Base-by-base conservation (phyloP, 1,140 invertebrate genomes). In the Pseudoatta argentina region DNA sequence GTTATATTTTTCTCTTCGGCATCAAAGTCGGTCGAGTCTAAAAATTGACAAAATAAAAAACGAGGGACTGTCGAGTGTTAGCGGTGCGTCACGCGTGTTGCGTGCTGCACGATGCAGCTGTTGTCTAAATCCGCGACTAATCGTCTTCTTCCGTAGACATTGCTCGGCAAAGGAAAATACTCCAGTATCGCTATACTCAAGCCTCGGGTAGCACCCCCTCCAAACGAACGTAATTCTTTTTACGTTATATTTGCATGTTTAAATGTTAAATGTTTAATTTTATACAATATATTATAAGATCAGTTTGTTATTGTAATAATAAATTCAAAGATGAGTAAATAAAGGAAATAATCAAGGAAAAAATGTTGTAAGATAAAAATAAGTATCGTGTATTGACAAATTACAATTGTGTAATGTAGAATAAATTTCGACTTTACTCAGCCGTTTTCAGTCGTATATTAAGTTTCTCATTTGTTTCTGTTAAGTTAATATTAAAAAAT, bases 71-170 rank as follows among this genome's bases (percentile, higher is more conserved):
- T 61, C 51, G 78, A 82, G 39, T 72, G 53, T 82, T 72, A 44
- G 48, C 78, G 78, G 34, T 57, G 53, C 77, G n/a, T 34, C n/a
- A 55, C 63, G 77, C 63, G 30, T 21, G 30, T 69, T 59, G 76
- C 76, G 30, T 66, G 76, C 63, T 78, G 66, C 44, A 79, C 39
- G 76, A 79, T 67, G 76, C 78, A 82, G 67, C 78, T 82, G 78
- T 82, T 82, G 53, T 82, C 78, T 82, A 72, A 82, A 82, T 82
- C 78, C 78, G 67, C 67, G 39, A 72, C 78, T 82, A 82, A 82
- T 82, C 78, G 78, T 79, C 18, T 53, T 82, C 78, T 72, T 82
- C 78, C 78, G 18, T 44, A 48, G 27, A 79, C 18, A 18, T 18
- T 48, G 53, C 78, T 73, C 53, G 21, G 24, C 67, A 81, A 81